Conservation (phyloP, 2,888 invertebrate genomes). For the Noctua pronuba region DNA sequence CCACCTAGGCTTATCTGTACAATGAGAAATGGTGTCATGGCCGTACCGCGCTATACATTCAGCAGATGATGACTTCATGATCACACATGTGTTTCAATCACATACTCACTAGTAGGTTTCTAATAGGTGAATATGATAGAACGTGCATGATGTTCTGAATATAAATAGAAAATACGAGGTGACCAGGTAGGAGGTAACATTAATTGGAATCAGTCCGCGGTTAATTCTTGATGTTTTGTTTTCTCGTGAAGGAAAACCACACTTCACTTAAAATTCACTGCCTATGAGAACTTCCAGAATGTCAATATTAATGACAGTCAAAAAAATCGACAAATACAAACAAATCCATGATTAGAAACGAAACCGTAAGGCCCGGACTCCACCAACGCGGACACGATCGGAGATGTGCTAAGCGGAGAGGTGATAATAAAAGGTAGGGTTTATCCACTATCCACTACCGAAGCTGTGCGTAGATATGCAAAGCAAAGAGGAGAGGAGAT, state of each 20-base stretch:
- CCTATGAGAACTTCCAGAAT: neutral
- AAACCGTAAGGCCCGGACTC: constrained; percentile 2
- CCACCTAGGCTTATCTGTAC: constrained; percentile 34
- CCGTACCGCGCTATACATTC: constrained; percentile 5
- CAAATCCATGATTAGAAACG: constrained; percentile 10
- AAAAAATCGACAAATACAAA: constrained; percentile 10
- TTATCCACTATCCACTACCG: neutral
- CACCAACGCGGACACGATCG: neutral
- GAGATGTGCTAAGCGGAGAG: neutral
- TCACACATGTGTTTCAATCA: constrained; percentile 12
- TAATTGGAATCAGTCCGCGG: constrained; percentile 8
- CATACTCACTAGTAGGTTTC: neutral
- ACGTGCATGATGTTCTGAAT: constrained; percentile 23
- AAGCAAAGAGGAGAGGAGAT: neutral
- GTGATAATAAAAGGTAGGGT: neutral
- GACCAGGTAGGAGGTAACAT: constrained; percentile 40
- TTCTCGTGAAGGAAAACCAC: neutral
- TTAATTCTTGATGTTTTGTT: neutral
- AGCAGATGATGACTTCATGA: constrained; percentile 32
- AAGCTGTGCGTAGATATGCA: neutral
- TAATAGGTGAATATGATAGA: constrained; percentile 11
- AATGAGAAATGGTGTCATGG: constrained; percentile 47
- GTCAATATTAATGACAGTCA: constrained; percentile 20
- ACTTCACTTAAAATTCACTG: constrained; percentile 12
- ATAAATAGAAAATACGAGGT: constrained; percentile 33